Base-by-base conservation (phyloP, 2,888 invertebrate species). In the Catocala nupta region DNA sequence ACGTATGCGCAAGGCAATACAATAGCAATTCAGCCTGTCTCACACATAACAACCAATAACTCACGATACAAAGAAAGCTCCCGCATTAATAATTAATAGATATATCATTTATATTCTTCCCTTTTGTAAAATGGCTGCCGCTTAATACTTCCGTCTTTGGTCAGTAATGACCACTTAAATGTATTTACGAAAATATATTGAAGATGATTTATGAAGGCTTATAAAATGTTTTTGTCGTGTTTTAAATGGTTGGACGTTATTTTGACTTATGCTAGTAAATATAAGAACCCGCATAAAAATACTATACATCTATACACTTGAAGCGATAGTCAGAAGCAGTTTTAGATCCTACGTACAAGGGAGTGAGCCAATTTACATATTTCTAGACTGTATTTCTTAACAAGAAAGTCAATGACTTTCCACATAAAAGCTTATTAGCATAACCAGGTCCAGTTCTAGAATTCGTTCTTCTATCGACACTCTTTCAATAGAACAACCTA, bases 11-110 rank as follows among this genome's bases (percentile, higher is more conserved):
- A 50, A 33, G 47, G 52, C 52, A 54, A 47, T 45, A 59, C 53
- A 61, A 63, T 57, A 54, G 56, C 2, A 42, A 48, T 49, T 50
- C 51, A 55, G 62, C 65, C 63, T 59, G 58, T 64, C n/a, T 25
- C 36, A 39, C 12, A 56, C 47, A 36, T 36, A 63, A 56, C 50
- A 50, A 39, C 39, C 49, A 13, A 68, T 73, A 69, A 74, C 36
- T 68, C 57, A 65, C 55, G 12, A 42, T 56, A 73, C 80, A 80
- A 80, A 78, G 80, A 78, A 80, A 78, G 80, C 65, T 44, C 34
- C 42, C 62, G 66, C 65, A 75, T 70, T 12, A 2, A 52, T 67
- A 61, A 69, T 70, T 57, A 55, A 57, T 49, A 42, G 49, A 39
- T 9, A 8, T 39, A 39, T 1, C 59, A 73, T 60, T 45, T 62